Conservation (phyloP, 2,888 invertebrate species). For the Fabriciana adippe region DNA sequence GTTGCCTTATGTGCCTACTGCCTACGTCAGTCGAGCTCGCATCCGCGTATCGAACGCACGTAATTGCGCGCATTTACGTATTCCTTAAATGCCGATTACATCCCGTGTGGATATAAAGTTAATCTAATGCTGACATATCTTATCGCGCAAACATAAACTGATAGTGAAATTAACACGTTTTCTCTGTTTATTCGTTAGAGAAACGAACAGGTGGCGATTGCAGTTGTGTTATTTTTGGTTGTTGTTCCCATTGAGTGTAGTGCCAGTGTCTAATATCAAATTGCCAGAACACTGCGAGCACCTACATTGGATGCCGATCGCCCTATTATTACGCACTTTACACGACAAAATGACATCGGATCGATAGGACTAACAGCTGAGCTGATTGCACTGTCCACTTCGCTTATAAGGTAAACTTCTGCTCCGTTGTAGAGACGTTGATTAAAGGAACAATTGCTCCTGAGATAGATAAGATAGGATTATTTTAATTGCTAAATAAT, state of each 20-base stretch:
- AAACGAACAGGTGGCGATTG: slow-evolving; percentile 66
- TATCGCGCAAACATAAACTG: slow-evolving; percentile 42
- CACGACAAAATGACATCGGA: slow-evolving; percentile 54
- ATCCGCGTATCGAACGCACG: slow-evolving; percentile 51
- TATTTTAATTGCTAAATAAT: too few species aligned
- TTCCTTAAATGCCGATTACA: slow-evolving; percentile 48
- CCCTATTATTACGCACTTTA: slow-evolving; percentile 46
- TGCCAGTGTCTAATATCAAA: slow-evolving; percentile 56
- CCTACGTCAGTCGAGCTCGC: slow-evolving; percentile 71
- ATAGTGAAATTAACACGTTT: slow-evolving; percentile 40
- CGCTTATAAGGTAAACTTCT: slow-evolving; percentile 61
- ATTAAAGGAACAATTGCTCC: background rate
- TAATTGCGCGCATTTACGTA: slow-evolving; percentile 33
- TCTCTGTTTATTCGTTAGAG: slow-evolving; percentile 28
- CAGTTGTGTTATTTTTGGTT: slow-evolving; percentile 63
- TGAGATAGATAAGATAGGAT: background rate
- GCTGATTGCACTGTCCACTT: slow-evolving; percentile 59
- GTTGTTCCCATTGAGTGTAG: slow-evolving; percentile 55
- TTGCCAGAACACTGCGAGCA: slow-evolving; percentile 57
- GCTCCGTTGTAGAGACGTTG: background rate
- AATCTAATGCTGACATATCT: slow-evolving; percentile 40
- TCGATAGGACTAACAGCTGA: slow-evolving; percentile 72
- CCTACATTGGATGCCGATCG: slow-evolving; percentile 51
- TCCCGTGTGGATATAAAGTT: slow-evolving; percentile 39
- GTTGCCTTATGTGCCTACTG: slow-evolving; percentile 45